Conservation (phyloP, 2,888 invertebrate species). For the Rhorus exstirpatorius region DNA sequence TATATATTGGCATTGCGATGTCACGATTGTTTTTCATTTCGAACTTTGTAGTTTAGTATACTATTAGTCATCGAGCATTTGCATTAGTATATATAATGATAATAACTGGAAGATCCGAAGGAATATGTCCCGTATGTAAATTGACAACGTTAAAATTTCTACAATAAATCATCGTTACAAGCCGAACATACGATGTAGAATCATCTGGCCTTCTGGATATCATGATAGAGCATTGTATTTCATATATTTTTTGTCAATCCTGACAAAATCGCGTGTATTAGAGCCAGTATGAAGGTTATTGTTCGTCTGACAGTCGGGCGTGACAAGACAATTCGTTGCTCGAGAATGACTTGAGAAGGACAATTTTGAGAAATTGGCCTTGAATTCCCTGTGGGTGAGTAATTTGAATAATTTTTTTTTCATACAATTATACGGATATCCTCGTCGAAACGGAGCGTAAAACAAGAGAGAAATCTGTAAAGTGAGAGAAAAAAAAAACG, state of each 20-base stretch:
- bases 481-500: no score
- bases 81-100: slow-evolving; percentile 30
- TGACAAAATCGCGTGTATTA: neutral
- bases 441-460: neutral
- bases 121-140: slow-evolving; percentile 20
- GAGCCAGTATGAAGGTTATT: slow-evolving; percentile 62
- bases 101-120: slow-evolving; percentile 22
- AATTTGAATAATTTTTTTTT: neutral
- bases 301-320: slow-evolving; percentile 33
- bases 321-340: slow-evolving; percentile 29
- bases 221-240: no score
- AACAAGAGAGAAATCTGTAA: neutral
- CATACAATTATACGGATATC: neutral
- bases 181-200: slow-evolving; percentile 5
- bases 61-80: slow-evolving; percentile 39
- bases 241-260: no score
- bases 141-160: neutral
- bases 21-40: slow-evolving; percentile 17
- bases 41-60: slow-evolving; percentile 13
- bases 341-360: slow-evolving; percentile 51
- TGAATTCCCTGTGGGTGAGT: slow-evolving; percentile 49
- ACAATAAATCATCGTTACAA: neutral
- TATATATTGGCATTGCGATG: slow-evolving; percentile 16
- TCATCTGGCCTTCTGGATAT: slow-evolving; percentile 7
- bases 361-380: slow-evolving; percentile 19